These are phyloP conservation scores for Syngnathus acus DNA, from an alignment of 2,797 vertebrate genomes.

Conservation along the genomic window DNA sequence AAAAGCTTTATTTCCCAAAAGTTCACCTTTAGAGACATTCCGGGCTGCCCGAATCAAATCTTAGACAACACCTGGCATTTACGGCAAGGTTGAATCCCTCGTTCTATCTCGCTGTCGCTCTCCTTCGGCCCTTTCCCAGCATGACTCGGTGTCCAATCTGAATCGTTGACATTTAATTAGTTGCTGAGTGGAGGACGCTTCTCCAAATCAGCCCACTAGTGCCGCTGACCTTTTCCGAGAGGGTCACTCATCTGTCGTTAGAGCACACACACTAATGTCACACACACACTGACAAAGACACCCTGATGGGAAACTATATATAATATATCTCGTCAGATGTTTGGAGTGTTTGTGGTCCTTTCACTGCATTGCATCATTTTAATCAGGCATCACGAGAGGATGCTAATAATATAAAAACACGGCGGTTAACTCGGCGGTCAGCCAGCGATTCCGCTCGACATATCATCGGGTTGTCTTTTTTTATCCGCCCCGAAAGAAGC, in stretches of 20 bases:
- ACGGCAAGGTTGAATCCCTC: conserved; percentile 39
- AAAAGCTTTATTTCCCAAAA: not conserved
- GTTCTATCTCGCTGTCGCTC: conserved; percentile 21
- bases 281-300: conserved; percentile 13
- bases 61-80: conserved; percentile 66
- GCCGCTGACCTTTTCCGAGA: conserved; percentile 69
- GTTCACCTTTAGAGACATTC: not conserved
- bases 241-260: conserved; percentile 70
- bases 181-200: conserved; percentile 62
- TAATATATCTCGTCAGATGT: conserved; percentile 1
- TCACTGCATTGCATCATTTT: conserved; percentile 59
- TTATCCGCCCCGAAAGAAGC: conserved; percentile 59
- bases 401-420: conserved; percentile 35
- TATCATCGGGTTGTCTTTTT: conserved; percentile 50
- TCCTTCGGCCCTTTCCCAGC: conserved; percentile 3
- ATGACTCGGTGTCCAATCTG: conserved; percentile 23
- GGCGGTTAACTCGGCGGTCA: conserved; percentile 58
- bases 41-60: conserved; percentile 24
- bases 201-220: conserved; percentile 63
- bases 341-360: conserved; percentile 32
- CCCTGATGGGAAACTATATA: conserved; percentile 12
- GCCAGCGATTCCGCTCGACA: conserved; percentile 41
- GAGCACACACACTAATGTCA: conserved; percentile 20
- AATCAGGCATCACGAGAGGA: conserved; percentile 40
- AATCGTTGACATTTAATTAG: conserved; percentile 79